phyloP scores from a whole-genome alignment of 2,888 invertebrate genomes.

The Branchellion lobata region DNA sequence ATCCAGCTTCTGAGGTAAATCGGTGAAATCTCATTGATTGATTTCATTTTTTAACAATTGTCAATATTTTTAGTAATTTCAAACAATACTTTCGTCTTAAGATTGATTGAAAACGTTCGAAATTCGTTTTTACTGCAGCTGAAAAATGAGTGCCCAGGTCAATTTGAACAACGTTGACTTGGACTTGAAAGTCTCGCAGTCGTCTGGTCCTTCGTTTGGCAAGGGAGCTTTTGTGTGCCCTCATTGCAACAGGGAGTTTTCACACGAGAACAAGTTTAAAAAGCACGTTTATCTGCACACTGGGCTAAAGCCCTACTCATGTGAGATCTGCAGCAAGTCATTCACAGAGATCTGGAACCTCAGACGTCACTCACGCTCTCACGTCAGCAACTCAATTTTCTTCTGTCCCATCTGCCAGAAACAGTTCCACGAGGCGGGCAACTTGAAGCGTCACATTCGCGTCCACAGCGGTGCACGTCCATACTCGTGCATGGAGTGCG shows the following conservation, averaged over 20 bases:
- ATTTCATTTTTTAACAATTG: too few relatives aligned
- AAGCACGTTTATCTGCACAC: slow-evolving; percentile 43
- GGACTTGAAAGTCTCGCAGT: background rate
- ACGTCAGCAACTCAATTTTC: slow-evolving; percentile 35
- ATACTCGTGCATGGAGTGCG: slow-evolving; percentile 41
- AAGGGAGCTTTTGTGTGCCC: slow-evolving; percentile 34
- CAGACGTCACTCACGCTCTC: slow-evolving; percentile 44
- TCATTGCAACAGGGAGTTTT: slow-evolving; percentile 40
- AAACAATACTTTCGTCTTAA: too few relatives aligned
- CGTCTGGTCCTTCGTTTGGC: background rate
- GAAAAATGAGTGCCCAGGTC: background rate
- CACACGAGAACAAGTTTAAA: slow-evolving; percentile 37
- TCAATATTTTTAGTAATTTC: too few relatives aligned
- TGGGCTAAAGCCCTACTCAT: slow-evolving; percentile 42
- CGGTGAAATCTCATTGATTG: too few relatives aligned
- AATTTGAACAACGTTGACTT: background rate
- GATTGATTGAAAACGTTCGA: too few relatives aligned
- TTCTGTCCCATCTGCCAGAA: slow-evolving; percentile 42
- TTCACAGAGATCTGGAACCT: slow-evolving; percentile 45
- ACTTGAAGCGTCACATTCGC: slow-evolving; percentile 43
- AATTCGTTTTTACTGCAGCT: too few relatives aligned
- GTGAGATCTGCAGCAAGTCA: slow-evolving; percentile 44
- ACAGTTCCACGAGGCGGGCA: slow-evolving; percentile 42
- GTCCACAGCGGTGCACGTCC: slow-evolving; percentile 38
- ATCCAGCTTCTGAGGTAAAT: too few relatives aligned